Base-by-base conservation (phyloP, 2,113 vertebrate species). In the Pomatorhinus ruficollis region DNA sequence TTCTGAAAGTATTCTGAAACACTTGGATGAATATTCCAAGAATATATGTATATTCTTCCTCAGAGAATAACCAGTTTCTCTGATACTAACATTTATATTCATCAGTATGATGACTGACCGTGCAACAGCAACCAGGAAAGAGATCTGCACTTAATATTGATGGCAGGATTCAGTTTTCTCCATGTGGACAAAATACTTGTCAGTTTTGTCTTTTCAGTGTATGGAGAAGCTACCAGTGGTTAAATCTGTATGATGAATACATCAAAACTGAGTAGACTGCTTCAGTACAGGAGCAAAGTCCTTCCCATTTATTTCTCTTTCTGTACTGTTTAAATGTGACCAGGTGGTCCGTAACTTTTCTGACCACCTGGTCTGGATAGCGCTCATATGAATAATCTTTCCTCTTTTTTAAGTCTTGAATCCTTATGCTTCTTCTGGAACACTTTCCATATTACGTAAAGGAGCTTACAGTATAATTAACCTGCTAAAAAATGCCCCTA, bases 391-490 rank as follows among this genome's bases (percentile, higher is more conserved):
- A 81, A 63, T 54, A 30, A 86, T 11, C 47, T 78, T 90, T 74
- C 31, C 70, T 87, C 42, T 85, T 90, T 94, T 94, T 72, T 7
- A 3, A 42, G 60, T 75, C 35, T 7, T 35, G 52, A 63, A 81
- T 95, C 79, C 35, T 83, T 90, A 65, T 12, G 30, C 37, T 83
- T 65, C 87, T 94, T 87, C 77, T 96, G 89, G 83, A 95, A 84
- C 80, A 71, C 5, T 92, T 95, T 70, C 89, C 72, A 15, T 89
- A 44, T 96, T 95, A 87, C 1, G 3, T 86, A 88, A 92, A 93
- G 71, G 65, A 94, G 47, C 28, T 83, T 78, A 87, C 80, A 18
- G 88, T 95, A 78, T 96, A 95, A 95, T 97, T 95, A 95, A 83
- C 76, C 47, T 47, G 5, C 56, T 49, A 61, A 94, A 95, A 96